Conservation (phyloP, 1,140 invertebrate species). For the Aradophagus sp. region DNA sequence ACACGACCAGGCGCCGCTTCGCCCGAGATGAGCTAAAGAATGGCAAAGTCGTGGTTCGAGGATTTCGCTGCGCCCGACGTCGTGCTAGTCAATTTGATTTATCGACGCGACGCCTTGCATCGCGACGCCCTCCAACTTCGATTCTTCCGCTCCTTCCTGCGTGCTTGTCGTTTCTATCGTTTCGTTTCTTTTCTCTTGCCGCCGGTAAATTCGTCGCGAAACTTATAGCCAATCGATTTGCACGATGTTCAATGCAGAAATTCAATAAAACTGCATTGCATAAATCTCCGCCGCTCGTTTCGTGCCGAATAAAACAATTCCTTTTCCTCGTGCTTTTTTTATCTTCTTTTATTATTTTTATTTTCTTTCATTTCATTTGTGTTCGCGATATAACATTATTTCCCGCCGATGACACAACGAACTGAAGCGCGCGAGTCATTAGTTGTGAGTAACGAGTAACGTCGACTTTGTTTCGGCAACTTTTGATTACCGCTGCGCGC, state of each 20-base stretch:
- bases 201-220: slow-evolving; percentile 31
- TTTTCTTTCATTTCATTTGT: too few relatives aligned
- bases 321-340: slow-evolving; percentile 13
- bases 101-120: slow-evolving; percentile 61
- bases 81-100: slow-evolving; percentile 68
- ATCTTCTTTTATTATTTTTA: too few relatives aligned
- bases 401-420: background rate
- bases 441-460: slow-evolving; percentile 8
- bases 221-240: slow-evolving; percentile 45
- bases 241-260: slow-evolving; percentile 23
- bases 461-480: slow-evolving; percentile 1
- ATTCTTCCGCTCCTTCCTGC: slow-evolving; percentile 41
- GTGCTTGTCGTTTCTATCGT: slow-evolving; percentile 40
- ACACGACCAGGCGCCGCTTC: too few relatives aligned
- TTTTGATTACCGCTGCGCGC: slow-evolving; percentile 1
- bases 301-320: slow-evolving; percentile 22
- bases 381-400: slow-evolving; percentile 11
- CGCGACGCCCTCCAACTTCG: slow-evolving; percentile 54
- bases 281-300: slow-evolving; percentile 28
- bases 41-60: too few relatives aligned
- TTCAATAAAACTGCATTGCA: slow-evolving; percentile 39
- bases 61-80: slow-evolving; percentile 65
- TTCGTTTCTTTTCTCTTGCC: slow-evolving; percentile 48
- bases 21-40: too few relatives aligned
- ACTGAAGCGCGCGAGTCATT: slow-evolving; percentile 6